These are phyloP conservation scores for Cottoperca gobio DNA, from an alignment of 2,797 vertebrate species.

Conservation along the genomic window DNA sequence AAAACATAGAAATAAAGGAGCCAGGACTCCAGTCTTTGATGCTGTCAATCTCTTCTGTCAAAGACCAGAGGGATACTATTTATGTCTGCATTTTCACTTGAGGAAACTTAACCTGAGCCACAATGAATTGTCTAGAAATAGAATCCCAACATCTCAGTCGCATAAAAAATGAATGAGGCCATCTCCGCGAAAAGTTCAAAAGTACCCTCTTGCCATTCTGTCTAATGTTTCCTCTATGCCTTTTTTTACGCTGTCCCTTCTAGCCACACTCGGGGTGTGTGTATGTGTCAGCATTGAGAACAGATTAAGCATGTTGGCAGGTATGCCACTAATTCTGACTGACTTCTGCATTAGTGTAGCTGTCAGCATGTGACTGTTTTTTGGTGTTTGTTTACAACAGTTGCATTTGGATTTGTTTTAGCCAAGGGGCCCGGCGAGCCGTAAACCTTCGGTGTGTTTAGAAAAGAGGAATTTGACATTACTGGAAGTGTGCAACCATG, in stretches of 20 bases:
- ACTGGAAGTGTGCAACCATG: background rate
- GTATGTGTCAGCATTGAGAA: constrained; percentile 25
- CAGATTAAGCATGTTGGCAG: constrained; percentile 21
- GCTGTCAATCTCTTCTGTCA: constrained; percentile 24
- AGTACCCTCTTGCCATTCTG: constrained; percentile 25
- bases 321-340: constrained; percentile 41
- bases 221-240: constrained; percentile 22
- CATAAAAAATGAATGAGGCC: constrained; percentile 62
- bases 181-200: constrained; percentile 44
- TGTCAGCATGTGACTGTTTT: constrained; percentile 19
- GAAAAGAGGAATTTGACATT: background rate
- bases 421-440: background rate
- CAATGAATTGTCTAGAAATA: constrained; percentile 52
- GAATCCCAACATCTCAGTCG: constrained; percentile 37
- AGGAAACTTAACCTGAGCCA: constrained; percentile 42
- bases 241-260: constrained; percentile 33
- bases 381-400: constrained; percentile 18
- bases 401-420: constrained; percentile 25
- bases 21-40: constrained; percentile 4
- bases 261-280: background rate
- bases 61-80: constrained; percentile 35
- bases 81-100: constrained; percentile 33
- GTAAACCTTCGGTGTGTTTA: constrained; percentile 17
- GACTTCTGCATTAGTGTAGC: constrained; percentile 40
- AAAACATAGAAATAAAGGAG: constrained; percentile 23